phyloP scores from a whole-genome alignment of 2,113 vertebrate genomes.

The Erpornis zantholeuca region DNA sequence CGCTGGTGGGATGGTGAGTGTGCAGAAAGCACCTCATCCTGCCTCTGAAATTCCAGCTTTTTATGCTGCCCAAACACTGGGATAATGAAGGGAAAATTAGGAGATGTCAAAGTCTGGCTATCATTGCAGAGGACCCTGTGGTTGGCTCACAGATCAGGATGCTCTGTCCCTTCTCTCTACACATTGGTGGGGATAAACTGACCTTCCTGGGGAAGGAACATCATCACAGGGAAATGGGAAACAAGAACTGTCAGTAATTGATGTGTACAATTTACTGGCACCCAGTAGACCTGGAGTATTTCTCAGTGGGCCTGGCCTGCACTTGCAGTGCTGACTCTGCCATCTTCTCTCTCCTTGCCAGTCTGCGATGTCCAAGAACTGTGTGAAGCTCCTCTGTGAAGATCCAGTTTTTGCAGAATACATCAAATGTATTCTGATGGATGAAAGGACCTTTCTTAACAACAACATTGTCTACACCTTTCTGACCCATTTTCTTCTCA shows the following conservation, averaged over 20 bases:
- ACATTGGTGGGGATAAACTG: accelerated
- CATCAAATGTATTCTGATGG: slow-evolving; percentile 98
- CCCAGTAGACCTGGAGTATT: background rate
- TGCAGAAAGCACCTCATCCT: background rate
- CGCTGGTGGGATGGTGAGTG: accelerated
- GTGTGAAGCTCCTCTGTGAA: slow-evolving; percentile 95
- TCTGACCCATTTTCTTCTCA: slow-evolving; percentile 93
- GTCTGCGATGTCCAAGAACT: slow-evolving; percentile 92
- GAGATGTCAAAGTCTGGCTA: background rate
- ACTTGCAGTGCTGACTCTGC: background rate
- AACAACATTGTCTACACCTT: slow-evolving; percentile 93
- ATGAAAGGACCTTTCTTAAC: slow-evolving; percentile 95
- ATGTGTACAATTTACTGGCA: background rate
- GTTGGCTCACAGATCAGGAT: background rate
- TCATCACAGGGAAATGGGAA: background rate
- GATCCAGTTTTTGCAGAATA: slow-evolving; percentile 97
- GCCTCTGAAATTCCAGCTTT: background rate
- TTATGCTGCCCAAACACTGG: background rate
- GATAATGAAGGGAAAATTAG: background rate
- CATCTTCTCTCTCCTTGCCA: slow-evolving; percentile 49
- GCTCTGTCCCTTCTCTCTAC: background rate
- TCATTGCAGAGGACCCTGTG: background rate
- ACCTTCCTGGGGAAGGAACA: background rate
- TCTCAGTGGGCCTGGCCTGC: background rate
- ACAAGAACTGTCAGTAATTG: background rate